Evolutionary conservation across 2,797 vertebrate species (phyloP), one percentile per base, ranked within the genome.

Genomic region (Bucorvus abyssinicus): DNA sequence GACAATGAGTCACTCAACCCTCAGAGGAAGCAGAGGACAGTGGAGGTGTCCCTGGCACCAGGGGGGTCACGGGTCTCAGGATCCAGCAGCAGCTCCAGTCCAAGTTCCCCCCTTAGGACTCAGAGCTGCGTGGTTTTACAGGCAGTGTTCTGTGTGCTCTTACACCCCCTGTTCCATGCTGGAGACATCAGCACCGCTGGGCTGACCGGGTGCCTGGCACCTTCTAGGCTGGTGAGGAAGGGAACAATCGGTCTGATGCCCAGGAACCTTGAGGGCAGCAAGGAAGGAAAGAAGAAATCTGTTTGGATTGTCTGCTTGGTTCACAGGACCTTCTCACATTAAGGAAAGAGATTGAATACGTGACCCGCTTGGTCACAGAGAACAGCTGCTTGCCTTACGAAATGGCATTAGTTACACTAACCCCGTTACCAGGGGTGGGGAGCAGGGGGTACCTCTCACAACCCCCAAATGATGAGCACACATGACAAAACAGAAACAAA

Each of bases 1-100:
- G 36, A 50, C 4, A 10, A 38, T 1, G 8, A 57, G 53, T 44
- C 26, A 16, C 27, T 38, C 27, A 8, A 22, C n/a, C 20, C 32
- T n/a, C 1, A 0, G 45, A 71, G 20, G n/a, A 59, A 50, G 44
- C 27, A 52, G 50, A 59, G 3, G 29, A 40, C 0, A 0, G 16
- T 34, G 50, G 36, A 24, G 16, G 15, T 1, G 3, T 32, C 52
- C 52, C 52, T 45, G 67, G 27, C 8, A 15, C 15, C 0, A 2
- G 18, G 7, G 7, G 14, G 29, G 38, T 40, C 71, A 32, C 0
- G 0, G 27, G 21, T 73, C 40, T 67, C 19, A 7, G 17, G 8
- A 14, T 29, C 9, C 27, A n/a, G 34, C 34, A 74, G 75, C 60
- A 49, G 61, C 42, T 55, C 30, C 1, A 1, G 15, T 29, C 47